Evolutionary conservation across 2,888 invertebrate species (phyloP).

Genomic region (Apoda limacodes): DNA sequence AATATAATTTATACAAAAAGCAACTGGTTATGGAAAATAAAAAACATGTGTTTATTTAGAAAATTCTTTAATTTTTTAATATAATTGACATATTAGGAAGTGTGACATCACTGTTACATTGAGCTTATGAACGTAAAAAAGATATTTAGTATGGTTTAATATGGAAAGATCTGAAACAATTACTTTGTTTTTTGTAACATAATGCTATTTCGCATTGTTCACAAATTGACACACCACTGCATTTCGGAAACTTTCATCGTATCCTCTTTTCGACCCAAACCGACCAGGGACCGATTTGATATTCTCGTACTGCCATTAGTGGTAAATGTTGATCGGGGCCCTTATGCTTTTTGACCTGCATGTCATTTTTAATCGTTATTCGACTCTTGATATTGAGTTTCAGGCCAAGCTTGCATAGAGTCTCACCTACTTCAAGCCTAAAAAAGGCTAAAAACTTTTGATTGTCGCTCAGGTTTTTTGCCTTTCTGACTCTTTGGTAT

Average conservation of each 20-base stretch:
- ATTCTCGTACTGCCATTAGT: conserved; percentile 20
- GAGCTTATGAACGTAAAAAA: too few relatives aligned
- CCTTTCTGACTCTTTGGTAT: conserved; percentile 14
- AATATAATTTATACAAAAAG: too few relatives aligned
- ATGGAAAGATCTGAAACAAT: conserved; percentile 17
- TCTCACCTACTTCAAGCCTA: conserved; percentile 13
- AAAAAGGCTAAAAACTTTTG: conserved; percentile 12
- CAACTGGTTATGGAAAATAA: too few relatives aligned
- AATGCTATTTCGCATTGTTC: conserved; percentile 16
- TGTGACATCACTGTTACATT: too few relatives aligned
- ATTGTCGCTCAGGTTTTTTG: conserved; percentile 3
- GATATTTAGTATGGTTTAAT: too few relatives aligned
- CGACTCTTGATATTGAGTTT: conserved; percentile 10
- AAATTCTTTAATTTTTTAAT: too few relatives aligned
- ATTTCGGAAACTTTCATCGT: conserved; percentile 18
- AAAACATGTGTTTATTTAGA: too few relatives aligned
- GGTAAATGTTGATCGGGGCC: conserved; percentile 21
- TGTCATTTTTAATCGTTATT: conserved; percentile 12
- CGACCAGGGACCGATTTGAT: conserved; percentile 22
- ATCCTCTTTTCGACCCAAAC: conserved; percentile 20
- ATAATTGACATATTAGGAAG: too few relatives aligned
- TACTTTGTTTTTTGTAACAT: conserved; percentile 17
- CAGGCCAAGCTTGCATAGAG: conserved; percentile 16
- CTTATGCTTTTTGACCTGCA: conserved; percentile 19
- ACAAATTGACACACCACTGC: conserved; percentile 10